Base-by-base conservation (phyloP, 2,797 vertebrate genomes). In the Fistularia tabacaria region DNA sequence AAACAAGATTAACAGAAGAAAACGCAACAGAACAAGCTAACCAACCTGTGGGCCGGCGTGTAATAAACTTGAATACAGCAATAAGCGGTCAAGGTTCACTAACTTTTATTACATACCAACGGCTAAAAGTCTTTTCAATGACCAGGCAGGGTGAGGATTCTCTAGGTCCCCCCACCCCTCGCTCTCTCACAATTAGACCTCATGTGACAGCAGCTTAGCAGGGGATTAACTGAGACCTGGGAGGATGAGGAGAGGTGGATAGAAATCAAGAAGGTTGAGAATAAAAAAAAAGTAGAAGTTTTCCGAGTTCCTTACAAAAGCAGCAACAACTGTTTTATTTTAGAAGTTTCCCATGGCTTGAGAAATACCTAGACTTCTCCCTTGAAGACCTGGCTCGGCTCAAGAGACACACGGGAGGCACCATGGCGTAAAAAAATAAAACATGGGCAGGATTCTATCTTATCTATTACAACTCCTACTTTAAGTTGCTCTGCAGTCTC, bases 141-240 rank as follows among this genome's bases (percentile, higher is more conserved):
- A 67, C 54, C 10, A 13, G 7, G 1, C 61, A 48, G 74, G 52
- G 58, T 62, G 57, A 10, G 47, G 64, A 80, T 77, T 73, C 69
- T 62, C 71, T 74, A 44, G 36, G 66, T 69, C 76, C 52, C 62
- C 25, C 25, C 25, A 25, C 25, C 25, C 25, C 25, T 25, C 25
- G 43, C 57, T 53, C 47, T 60, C 73, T 53, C 64, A 69, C 71
- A 80, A 73, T 85, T 57, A 85, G 67, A 71, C 62, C 71, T 81
- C 85, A 85, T 81, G 87, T 85, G 82, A 88, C 76, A 73, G 69
- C 74, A 77, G 81, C 76, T 87, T 85, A 88, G 62, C 58, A 41
- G 59, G 54, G 81, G 85, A 89, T 88, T 88, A 89, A 51, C 49
- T 41, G 51, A 54, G 62, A 74, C 71, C 49, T 53, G 57, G 46